phyloP scores from a whole-genome alignment of 2,888 invertebrate species.

The Ommatoiulus sabulosus region DNA sequence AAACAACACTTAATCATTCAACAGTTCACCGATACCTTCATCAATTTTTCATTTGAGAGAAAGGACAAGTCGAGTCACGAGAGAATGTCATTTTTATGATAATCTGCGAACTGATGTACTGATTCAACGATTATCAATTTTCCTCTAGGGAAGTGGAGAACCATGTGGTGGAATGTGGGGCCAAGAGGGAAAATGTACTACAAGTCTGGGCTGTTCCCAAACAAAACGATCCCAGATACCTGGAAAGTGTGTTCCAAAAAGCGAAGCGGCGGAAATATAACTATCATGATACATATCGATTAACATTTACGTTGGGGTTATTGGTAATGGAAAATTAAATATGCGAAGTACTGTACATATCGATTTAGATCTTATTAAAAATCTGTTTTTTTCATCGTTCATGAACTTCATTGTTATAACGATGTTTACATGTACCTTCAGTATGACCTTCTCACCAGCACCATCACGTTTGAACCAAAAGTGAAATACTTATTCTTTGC shows the following conservation, averaged over 20 bases:
- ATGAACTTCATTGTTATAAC: too few relatives aligned
- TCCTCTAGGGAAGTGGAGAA: background rate
- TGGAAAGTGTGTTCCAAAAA: background rate
- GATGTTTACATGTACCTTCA: too few relatives aligned
- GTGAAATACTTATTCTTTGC: too few relatives aligned
- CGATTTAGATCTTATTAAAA: background rate
- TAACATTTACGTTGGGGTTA: too few relatives aligned
- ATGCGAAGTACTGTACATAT: background rate
- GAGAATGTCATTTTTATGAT: too few relatives aligned
- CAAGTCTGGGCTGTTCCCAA: background rate
- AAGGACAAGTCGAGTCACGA: too few relatives aligned
- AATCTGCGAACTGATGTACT: too few relatives aligned
- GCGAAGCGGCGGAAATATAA: background rate
- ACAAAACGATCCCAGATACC: background rate
- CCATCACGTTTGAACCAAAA: too few relatives aligned
- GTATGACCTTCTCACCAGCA: too few relatives aligned
- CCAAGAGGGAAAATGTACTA: background rate
- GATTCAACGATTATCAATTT: too few relatives aligned
- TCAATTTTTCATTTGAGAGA: background rate
- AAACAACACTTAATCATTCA: background rate
- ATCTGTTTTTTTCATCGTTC: too few relatives aligned
- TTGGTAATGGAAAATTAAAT: too few relatives aligned
- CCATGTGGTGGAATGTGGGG: conserved; percentile 13
- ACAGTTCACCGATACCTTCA: background rate
- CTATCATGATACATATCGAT: background rate